A percentile compares a stretch with the other conserved stretches of the same genome.
phyloP scores from a whole-genome alignment of 2,888 invertebrate species.

The Allolobophora icterica region DNA sequence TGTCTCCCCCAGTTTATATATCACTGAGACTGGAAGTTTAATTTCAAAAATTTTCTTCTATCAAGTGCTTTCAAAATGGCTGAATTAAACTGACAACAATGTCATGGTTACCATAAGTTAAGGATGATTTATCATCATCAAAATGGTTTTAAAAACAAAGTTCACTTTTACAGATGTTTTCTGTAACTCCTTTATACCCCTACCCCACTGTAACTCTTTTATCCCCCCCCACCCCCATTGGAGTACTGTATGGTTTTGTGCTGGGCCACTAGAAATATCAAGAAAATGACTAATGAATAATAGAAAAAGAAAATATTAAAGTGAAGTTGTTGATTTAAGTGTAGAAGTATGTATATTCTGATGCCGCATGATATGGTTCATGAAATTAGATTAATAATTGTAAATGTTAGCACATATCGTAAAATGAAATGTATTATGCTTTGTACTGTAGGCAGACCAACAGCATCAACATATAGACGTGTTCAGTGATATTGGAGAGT shows the following conservation, averaged over 20 bases:
- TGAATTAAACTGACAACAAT: background rate
- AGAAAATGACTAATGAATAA: background rate
- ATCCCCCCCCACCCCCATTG: background rate
- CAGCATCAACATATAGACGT: slow-evolving; percentile 39
- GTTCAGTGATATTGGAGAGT: slow-evolving; percentile 53
- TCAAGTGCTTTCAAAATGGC: background rate
- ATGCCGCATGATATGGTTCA: background rate
- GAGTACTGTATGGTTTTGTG: background rate
- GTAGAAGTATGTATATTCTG: background rate
- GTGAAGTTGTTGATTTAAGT: background rate
- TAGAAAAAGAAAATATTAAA: background rate
- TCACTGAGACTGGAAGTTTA: no score
- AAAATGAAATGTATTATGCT: background rate
- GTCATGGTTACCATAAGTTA: background rate
- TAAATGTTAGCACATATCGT: background rate
- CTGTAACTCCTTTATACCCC: background rate
- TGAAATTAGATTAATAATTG: background rate
- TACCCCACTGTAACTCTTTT: background rate
- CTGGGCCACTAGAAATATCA: background rate
- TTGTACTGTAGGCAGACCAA: background rate
- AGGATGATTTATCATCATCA: background rate
- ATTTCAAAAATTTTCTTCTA: background rate
- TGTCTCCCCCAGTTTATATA: background rate
- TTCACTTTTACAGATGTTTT: background rate
- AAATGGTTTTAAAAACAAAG: background rate